Percentiles rank a stretch among this genome's conserved stretches.
phyloP scores from a whole-genome alignment of 2,797 vertebrate species.

The Sebastolobus altivelis region DNA sequence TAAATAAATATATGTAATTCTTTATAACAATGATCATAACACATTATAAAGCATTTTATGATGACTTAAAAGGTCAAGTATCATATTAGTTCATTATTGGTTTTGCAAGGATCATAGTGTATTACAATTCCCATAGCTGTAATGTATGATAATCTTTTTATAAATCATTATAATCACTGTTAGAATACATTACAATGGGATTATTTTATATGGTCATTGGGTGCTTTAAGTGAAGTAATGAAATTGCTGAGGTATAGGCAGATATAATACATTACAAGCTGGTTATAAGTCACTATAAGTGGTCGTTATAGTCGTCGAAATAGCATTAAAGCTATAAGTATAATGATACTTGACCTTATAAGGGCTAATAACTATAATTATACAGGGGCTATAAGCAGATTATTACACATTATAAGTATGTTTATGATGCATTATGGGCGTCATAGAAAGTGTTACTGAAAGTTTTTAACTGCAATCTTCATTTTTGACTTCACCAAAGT shows the following conservation, averaged over 20 bases:
- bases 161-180: not conserved
- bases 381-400: not conserved
- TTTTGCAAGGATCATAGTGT: no score
- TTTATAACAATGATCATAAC: no score
- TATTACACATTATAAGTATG: not conserved
- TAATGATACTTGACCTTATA: no score
- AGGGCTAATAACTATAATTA: not conserved
- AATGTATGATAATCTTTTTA: not conserved
- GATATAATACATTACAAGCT: not conserved
- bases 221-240: not conserved
- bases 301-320: no score
- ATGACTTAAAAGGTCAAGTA: no score
- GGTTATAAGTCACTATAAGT: not conserved
- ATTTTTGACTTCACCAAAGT: not conserved
- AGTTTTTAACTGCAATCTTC: slow-evolving; percentile 13
- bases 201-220: not conserved
- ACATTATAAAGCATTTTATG: no score
- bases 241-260: not conserved
- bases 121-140: no score
- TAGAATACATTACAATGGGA: not conserved
- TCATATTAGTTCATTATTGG: no score
- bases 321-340: no score
- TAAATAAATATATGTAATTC: no score
- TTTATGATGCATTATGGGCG: not conserved
- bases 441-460: not conserved